Evolutionary conservation across 2,113 vertebrate genomes (phyloP), one percentile per base, ranked within the genome.

Genomic region (Sclerurus mexicanus): DNA sequence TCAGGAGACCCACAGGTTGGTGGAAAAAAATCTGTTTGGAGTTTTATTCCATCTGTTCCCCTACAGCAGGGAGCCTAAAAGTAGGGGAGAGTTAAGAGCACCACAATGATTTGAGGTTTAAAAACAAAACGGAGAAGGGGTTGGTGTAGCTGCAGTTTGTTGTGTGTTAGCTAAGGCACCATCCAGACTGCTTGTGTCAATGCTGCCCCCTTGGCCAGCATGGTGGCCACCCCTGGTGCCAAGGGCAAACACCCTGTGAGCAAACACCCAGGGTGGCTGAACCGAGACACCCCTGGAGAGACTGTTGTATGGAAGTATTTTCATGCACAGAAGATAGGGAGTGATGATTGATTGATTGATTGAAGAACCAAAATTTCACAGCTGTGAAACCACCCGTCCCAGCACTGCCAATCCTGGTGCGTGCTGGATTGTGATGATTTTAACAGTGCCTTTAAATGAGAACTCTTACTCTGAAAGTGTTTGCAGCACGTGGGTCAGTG

Each of bases 31-130:
- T 75, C 66, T 67, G 79, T 84, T 64, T 75, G 52, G 66, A 88
- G 79, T 72, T 94, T 85, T 66, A 23, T 89, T 95, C 75, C 66
- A 83, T 88, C 92, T 90, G 75, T 83, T 95, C 56, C 90, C 19
- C 42, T 83, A 40, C 73, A 88, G 72, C 27, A 8, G 58, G 47
- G 56, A 72, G 52, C 76, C 80, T 76, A 53, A 59, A 60, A 88
- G 64, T 42, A 44, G 23, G 44, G 46, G n/a, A 73, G 25, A 33
- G 37, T 62, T 30, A 86, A 27, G 33, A 59, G 12, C 50, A 35
- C 47, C 23, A 27, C 37, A 44, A 12, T 50, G 37, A 44, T 52
- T 46, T 76, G 56, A 67, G 58, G 77, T 69, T 93, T 63, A 42
- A 56, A 89, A 84, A 27, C 25, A 66, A 71, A 50, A 68, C 49